phyloP scores from a whole-genome alignment of 2,888 invertebrate species.

The Heliconius ethilla region DNA sequence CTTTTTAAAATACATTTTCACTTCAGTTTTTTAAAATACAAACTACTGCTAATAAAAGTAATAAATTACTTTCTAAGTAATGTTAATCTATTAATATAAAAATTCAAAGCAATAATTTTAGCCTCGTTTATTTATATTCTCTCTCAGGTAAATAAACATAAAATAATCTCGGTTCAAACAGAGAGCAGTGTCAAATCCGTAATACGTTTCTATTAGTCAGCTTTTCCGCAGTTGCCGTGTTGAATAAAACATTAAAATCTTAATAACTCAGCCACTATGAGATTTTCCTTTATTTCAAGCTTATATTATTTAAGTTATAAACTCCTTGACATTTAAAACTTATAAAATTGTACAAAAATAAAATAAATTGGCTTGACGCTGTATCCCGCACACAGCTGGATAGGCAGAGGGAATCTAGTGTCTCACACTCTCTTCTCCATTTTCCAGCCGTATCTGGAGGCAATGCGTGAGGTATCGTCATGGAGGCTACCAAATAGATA shows the following conservation, averaged over 20 bases:
- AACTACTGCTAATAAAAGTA: neutral
- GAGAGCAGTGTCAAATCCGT: slow-evolving; percentile 24
- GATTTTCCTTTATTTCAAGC: neutral
- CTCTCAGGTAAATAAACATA: slow-evolving; percentile 7
- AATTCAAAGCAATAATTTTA: neutral
- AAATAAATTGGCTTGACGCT: no score
- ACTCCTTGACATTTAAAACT: neutral
- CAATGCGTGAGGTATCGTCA: no score
- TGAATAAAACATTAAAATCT: slow-evolving; percentile 38
- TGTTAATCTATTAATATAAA: neutral
- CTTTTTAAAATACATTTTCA: neutral
- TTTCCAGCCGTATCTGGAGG: no score
- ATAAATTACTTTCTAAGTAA: neutral
- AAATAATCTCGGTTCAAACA: slow-evolving; percentile 14
- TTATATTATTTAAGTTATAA: slow-evolving; percentile 8
- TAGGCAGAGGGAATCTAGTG: no score
- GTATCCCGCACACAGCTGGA: no score
- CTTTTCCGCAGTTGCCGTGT: slow-evolving; percentile 22
- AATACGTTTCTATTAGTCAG: slow-evolving; percentile 30
- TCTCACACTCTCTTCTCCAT: no score
- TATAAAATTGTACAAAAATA: neutral
- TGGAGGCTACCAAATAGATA: no score
- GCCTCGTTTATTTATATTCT: neutral
- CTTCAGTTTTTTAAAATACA: neutral
- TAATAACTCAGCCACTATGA: slow-evolving; percentile 21